A percentile compares a stretch with the other conserved stretches of the same genome.
Evolutionary conservation across 92 coral and sea anemone genomes (phyloP).

Genomic region (Palythoa caribaeorum): DNA sequence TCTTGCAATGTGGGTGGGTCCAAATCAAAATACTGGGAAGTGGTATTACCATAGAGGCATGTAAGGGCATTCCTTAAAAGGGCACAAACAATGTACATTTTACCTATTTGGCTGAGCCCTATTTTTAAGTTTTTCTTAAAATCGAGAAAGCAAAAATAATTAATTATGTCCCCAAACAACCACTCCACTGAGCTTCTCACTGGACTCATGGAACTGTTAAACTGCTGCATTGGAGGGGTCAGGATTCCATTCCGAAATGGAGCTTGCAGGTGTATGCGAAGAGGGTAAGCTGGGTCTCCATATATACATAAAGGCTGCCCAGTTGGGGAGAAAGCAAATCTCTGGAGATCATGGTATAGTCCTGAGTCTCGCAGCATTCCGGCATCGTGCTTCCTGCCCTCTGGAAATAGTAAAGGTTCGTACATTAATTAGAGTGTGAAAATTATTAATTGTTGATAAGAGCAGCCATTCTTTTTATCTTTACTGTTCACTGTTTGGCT

Average conservation of each 20-base stretch:
- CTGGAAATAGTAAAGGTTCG: slow-evolving; percentile 5
- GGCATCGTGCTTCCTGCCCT: slow-evolving; percentile 49
- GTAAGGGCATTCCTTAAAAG: slow-evolving; percentile 3
- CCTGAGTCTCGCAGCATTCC: slow-evolving; percentile 51
- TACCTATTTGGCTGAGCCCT: not conserved
- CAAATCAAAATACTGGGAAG: slow-evolving; percentile 43
- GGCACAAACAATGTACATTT: not conserved
- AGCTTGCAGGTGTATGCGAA: not conserved
- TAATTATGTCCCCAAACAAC: not conserved
- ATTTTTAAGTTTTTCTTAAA: not conserved
- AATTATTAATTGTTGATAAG: slow-evolving; percentile 45
- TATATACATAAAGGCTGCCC: not conserved
- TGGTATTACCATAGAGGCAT: slow-evolving; percentile 34
- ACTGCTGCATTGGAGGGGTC: not conserved
- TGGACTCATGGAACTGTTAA: slow-evolving; percentile 3
- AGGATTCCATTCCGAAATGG: slow-evolving; percentile 4
- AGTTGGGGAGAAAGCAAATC: slow-evolving; percentile 16
- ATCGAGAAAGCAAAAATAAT: slow-evolving; percentile 9
- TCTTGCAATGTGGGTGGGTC: slow-evolving; percentile 45
- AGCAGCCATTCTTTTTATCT: slow-evolving; percentile 41
- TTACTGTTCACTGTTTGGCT: slow-evolving; percentile 51
- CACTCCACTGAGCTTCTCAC: slow-evolving; percentile 19
- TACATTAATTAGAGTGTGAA: slow-evolving; percentile 42
- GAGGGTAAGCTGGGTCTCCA: slow-evolving; percentile 14
- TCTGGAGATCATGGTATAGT: slow-evolving; percentile 11